Evolutionary conservation across 2,113 vertebrate genomes (phyloP), one percentile per base, ranked within the genome.

Genomic region (Cervus canadensis): DNA sequence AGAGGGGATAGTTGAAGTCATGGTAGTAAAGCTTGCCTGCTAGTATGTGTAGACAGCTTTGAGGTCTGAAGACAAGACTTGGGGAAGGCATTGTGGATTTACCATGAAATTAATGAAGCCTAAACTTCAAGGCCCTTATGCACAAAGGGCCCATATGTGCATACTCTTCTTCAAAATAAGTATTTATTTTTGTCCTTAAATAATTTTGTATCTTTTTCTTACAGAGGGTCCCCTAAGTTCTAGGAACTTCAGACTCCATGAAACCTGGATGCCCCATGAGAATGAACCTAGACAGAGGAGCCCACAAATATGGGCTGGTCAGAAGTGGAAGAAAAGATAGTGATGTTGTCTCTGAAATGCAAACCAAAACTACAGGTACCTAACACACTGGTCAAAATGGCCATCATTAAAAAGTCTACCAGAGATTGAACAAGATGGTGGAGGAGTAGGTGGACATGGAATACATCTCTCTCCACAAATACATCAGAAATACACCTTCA

Each of bases 21-120:
- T 6, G 14, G 36, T 23, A n/a, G 30, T 28, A 67, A 89, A 57
- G 19, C 36, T 52, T n/a, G 6, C 6, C 17, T 30, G 4, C 23
- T 11, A 48, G 30, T 30, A 4, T 19, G 3, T 1, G 1, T 2
- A 11, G 33, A 30, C 19, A 1, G 7, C 45, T 54, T 6, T 4
- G 1, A 87, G 62, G 45, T 36, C 52, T 45, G n/a, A 94, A 59
- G 23, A 36, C 21, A 62, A 33, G 28, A 28, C 28, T 5, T 23
- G 59, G 33, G 7, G 50, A 91, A 87, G 59, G 33, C 28, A 40
- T 43, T 40, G 21, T 1, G 1, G 43, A 40, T 59, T 45, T 26
- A n/a, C 30, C n/a, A 45, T 14, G 45, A 89, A 45, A 89, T 56
- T 45, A 54, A 54, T 15, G 25, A 96, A 45, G 45, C 28, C 62